phyloP scores from a whole-genome alignment of 2,888 invertebrate species.

The Coremacera marginata region DNA sequence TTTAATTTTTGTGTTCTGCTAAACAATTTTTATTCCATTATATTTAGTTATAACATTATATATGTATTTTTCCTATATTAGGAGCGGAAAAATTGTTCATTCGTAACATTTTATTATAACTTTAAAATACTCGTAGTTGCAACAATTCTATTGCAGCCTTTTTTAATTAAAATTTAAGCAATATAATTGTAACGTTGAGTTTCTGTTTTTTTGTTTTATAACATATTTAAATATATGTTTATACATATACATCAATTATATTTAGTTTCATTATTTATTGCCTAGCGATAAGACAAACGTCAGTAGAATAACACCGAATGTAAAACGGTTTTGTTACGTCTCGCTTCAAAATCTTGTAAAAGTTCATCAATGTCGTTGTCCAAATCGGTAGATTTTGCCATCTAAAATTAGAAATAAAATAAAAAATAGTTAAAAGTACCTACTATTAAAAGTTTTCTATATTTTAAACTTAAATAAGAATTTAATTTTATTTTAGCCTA shows the following conservation, averaged over 20 bases:
- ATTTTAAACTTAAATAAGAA: too few species aligned
- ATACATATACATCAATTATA: background rate
- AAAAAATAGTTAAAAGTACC: conserved; percentile 14
- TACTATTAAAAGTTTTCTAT: too few species aligned
- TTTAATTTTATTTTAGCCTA: too few species aligned
- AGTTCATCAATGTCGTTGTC: conserved; percentile 98
- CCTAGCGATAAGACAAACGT: conserved; percentile 57
- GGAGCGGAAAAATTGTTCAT: background rate
- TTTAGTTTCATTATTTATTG: background rate
- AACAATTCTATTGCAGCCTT: conserved; percentile 33
- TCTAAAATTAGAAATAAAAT: conserved; percentile 58
- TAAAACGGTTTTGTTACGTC: conserved; percentile 86
- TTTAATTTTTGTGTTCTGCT: too few species aligned
- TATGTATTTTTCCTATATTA: background rate
- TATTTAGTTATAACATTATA: too few species aligned
- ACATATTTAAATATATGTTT: background rate
- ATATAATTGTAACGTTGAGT: background rate
- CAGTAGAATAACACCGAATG: conserved; percentile 96
- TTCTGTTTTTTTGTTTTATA: background rate
- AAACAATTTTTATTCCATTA: too few species aligned
- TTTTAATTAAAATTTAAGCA: background rate
- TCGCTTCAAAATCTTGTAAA: conserved; percentile 92
- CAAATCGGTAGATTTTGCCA: conserved; percentile 90
- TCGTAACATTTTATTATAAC: background rate
- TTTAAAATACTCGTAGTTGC: background rate